Evolutionary conservation across 2,888 invertebrate genomes (phyloP).

Genomic region (Cylloceria caligata): DNA sequence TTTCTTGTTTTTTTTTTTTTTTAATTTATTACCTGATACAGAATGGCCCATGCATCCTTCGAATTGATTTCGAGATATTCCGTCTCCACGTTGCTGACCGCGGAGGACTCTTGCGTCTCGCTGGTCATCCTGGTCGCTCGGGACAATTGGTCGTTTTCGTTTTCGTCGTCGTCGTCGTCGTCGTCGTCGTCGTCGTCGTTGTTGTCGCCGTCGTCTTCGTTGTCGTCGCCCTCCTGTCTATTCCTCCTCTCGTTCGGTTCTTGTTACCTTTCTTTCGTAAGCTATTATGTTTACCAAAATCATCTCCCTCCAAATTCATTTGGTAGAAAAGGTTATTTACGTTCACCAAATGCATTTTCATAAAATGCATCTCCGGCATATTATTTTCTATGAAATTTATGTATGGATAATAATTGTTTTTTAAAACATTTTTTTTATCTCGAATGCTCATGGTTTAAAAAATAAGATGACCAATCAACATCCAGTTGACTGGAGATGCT

Average conservation of each 20-base stretch:
- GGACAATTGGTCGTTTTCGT: slow-evolving; percentile 48
- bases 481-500: no score
- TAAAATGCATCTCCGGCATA: neutral
- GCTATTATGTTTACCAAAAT: slow-evolving; percentile 19
- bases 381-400: no score
- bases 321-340: neutral
- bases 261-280: neutral
- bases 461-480: no score
- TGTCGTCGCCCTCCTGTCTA: slow-evolving; percentile 7
- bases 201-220: no score
- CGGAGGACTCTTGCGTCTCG: slow-evolving; percentile 73
- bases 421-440: no score
- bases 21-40: slow-evolving; percentile 88
- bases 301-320: slow-evolving; percentile 12
- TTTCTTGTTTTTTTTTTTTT: slow-evolving; percentile 5
- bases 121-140: slow-evolving; percentile 75
- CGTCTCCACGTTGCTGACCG: slow-evolving; percentile 87
- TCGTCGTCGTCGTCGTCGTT: slow-evolving; percentile 41
- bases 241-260: slow-evolving; percentile 4
- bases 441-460: no score
- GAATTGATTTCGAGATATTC: slow-evolving; percentile 90
- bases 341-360: neutral
- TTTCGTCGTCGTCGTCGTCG: slow-evolving; percentile 50
- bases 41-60: slow-evolving; percentile 89
- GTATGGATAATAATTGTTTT: no score